These are phyloP conservation scores for Drosophila flavopinicola DNA, from an alignment of 2,888 invertebrate species.

Conservation along the genomic window DNA sequence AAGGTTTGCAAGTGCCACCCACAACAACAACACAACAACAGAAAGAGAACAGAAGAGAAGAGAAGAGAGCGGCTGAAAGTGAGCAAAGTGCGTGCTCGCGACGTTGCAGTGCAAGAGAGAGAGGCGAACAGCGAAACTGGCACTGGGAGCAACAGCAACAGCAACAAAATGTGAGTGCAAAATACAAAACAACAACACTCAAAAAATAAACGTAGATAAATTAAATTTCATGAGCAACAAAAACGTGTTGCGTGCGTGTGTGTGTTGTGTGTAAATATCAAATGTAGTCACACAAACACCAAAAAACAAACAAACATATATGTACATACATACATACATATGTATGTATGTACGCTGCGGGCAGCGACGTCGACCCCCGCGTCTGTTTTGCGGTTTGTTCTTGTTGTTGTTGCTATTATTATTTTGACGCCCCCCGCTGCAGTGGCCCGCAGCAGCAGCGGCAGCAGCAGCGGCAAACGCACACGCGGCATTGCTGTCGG, in stretches of 20 bases:
- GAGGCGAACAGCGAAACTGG: constrained; percentile 38
- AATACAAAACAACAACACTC: constrained; percentile 31
- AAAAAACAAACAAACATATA: background rate
- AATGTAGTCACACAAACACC: constrained; percentile 31
- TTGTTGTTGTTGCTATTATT: constrained; percentile 24
- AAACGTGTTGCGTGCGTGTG: constrained; percentile 25
- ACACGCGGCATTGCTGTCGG: constrained; percentile 30
- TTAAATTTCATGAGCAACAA: constrained; percentile 47
- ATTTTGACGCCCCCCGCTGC: constrained; percentile 56
- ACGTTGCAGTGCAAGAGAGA: constrained; percentile 21
- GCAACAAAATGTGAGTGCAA: constrained; percentile 66
- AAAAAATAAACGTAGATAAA: constrained; percentile 37
- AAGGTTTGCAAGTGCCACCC: constrained; percentile 66
- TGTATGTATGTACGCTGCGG: too few relatives aligned
- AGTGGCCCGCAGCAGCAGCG: constrained; percentile 56
- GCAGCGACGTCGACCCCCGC: constrained; percentile 52
- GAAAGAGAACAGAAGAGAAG: constrained; percentile 5
- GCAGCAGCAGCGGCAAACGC: too few relatives aligned
- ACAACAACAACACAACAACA: constrained; percentile 23
- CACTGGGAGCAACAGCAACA: constrained; percentile 31
- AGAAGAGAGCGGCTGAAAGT: constrained; percentile 21
- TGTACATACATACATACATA: too few relatives aligned
- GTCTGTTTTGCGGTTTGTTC: constrained; percentile 33
- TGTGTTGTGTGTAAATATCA: constrained; percentile 20
- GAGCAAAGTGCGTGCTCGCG: constrained; percentile 38